phyloP scores from a whole-genome alignment of 2,113 vertebrate species.

The Anolis sagrei region DNA sequence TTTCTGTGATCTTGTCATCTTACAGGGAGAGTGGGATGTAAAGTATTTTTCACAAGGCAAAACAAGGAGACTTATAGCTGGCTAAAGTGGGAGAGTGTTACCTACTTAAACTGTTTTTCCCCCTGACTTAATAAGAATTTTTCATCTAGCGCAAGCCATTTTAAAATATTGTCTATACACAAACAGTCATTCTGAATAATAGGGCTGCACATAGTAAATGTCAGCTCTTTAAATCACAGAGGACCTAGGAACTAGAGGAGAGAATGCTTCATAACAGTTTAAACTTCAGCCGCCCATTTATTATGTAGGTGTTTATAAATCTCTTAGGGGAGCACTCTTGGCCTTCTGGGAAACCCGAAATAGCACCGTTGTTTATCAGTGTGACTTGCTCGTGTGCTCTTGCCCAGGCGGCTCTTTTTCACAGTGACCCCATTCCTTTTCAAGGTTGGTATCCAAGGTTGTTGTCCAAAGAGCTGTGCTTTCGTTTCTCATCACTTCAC shows the following conservation, averaged over 20 bases:
- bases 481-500: not conserved
- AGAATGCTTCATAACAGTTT: conserved; percentile 92
- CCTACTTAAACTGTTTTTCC: conserved; percentile 78
- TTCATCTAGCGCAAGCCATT: conserved; percentile 87
- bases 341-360: conserved; percentile 80
- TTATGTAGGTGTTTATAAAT: conserved; percentile 98
- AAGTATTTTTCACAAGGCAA: conserved; percentile 45
- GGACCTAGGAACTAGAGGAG: conserved; percentile 81
- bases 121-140: conserved; percentile 86
- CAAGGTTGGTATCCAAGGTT: conserved; percentile 75
- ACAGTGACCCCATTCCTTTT: conserved; percentile 65
- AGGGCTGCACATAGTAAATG: conserved; percentile 94
- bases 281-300: conserved; percentile 93
- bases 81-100: conserved; percentile 80
- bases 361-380: conserved; percentile 74
- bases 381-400: conserved; percentile 53
- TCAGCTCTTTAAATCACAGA: conserved; percentile 97
- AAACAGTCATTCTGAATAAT: conserved; percentile 99
- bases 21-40: not conserved
- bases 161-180: conserved; percentile 96
- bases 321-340: conserved; percentile 87
- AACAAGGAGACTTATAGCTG: conserved; percentile 74
- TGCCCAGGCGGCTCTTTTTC: conserved; percentile 58
- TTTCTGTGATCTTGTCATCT: accelerated
- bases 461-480: conserved; percentile 60